These are phyloP conservation scores for Drosophila sordidapex DNA, from an alignment of 2,888 invertebrate genomes.

Conservation along the genomic window DNA sequence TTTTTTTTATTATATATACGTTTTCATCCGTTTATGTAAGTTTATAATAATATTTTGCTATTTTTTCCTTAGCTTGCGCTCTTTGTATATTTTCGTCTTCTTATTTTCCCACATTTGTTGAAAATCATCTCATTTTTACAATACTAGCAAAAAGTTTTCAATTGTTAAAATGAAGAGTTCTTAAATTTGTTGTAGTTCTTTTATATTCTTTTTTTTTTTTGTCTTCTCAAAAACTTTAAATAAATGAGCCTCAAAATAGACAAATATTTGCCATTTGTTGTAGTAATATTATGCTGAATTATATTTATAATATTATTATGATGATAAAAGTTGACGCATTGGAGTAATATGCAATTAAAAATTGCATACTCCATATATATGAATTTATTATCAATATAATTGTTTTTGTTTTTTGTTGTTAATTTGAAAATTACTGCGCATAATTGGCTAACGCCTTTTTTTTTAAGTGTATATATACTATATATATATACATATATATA, in stretches of 20 bases:
- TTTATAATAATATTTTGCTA: constrained; percentile 78
- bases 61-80: constrained; percentile 52
- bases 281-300: constrained; percentile 50
- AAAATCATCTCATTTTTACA: constrained; percentile 64
- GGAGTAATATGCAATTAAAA: constrained; percentile 61
- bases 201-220: constrained; percentile 4
- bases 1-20: constrained; percentile 30
- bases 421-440: constrained; percentile 70
- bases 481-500: constrained; percentile 46
- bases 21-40: constrained; percentile 64
- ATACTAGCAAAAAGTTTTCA: constrained; percentile 69
- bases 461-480: constrained; percentile 51
- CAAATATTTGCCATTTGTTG: constrained; percentile 63
- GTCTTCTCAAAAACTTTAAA: constrained; percentile 56
- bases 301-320: constrained; percentile 46
- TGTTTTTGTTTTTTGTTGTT: constrained; percentile 11
- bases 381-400: constrained; percentile 38
- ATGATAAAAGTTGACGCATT: constrained; percentile 60
- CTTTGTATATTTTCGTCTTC: constrained; percentile 58
- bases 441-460: constrained; percentile 56
- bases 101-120: constrained; percentile 23
- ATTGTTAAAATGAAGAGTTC: constrained; percentile 63
- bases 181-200: constrained; percentile 45
- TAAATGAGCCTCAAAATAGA: constrained; percentile 78
- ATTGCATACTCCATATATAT: constrained; percentile 48